These are phyloP conservation scores for Hystrix brachyura DNA, from an alignment of 2,113 vertebrate genomes.

Conservation along the genomic window DNA sequence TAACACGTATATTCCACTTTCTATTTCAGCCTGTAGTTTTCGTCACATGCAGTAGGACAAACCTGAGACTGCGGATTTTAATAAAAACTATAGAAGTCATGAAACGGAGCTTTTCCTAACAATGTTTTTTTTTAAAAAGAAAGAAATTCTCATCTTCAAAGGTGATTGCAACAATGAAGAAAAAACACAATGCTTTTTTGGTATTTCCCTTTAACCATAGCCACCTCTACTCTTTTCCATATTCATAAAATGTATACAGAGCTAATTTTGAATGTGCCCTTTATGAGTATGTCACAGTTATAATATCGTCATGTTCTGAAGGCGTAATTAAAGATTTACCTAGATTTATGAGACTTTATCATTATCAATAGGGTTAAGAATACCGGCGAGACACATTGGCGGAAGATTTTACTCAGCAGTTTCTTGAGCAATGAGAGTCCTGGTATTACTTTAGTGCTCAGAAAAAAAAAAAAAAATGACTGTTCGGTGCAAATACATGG, in stretches of 20 bases:
- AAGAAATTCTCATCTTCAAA: constrained; percentile 53
- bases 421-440: constrained; percentile 84
- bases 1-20: accelerated
- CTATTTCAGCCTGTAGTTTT: background rate
- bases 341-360: constrained; percentile 90
- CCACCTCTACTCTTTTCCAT: constrained; percentile 67
- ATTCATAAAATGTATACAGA: constrained; percentile 80
- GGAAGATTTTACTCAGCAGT: constrained; percentile 88
- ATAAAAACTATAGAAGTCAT: background rate
- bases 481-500: constrained; percentile 78
- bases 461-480: constrained; percentile 81
- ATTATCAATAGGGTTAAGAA: constrained; percentile 89
- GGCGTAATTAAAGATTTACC: constrained; percentile 89
- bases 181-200: constrained; percentile 36
- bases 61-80: background rate
- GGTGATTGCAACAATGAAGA: constrained; percentile 50
- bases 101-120: background rate
- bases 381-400: constrained; percentile 87
- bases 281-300: constrained; percentile 86
- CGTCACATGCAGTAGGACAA: background rate
- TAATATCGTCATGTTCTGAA: constrained; percentile 84
- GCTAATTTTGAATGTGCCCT: constrained; percentile 86
- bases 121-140: background rate
- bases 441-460: constrained; percentile 86
- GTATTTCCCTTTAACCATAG: constrained; percentile 66